Percentiles rank a stretch among this genome's conserved stretches.
Evolutionary conservation across 2,888 invertebrate species (phyloP).

Genomic region (Plebejus argus): DNA sequence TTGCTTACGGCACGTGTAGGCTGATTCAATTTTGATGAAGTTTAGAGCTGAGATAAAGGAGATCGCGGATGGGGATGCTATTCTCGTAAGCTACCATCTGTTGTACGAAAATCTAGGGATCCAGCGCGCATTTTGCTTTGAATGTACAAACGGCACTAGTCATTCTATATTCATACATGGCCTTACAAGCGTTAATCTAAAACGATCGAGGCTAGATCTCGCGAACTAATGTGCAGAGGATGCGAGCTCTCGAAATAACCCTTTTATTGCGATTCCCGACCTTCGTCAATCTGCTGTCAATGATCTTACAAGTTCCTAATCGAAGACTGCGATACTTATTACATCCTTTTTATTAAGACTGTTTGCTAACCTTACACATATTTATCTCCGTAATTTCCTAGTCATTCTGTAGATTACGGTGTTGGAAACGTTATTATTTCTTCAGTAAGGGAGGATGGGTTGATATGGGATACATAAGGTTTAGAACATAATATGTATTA

Average conservation of each 20-base stretch:
- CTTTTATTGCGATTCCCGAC: conserved; percentile 40
- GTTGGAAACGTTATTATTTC: not conserved
- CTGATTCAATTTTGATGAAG: too few relatives aligned
- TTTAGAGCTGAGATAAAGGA: too few relatives aligned
- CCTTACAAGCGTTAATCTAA: conserved; percentile 26
- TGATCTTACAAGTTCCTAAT: conserved; percentile 23
- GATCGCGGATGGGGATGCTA: too few relatives aligned
- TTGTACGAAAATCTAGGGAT: too few relatives aligned
- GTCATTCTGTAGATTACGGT: not conserved
- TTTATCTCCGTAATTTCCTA: not conserved
- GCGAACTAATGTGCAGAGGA: conserved; percentile 29
- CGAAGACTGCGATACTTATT: conserved; percentile 1
- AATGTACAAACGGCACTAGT: not conserved
- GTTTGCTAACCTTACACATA: conserved; percentile 8
- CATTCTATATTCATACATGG: not conserved
- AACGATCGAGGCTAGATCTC: conserved; percentile 28
- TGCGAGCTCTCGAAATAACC: conserved; percentile 40
- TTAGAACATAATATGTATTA: too few relatives aligned
- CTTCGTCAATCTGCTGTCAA: conserved; percentile 37
- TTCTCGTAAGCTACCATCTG: too few relatives aligned
- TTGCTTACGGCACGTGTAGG: too few relatives aligned
- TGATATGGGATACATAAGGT: too few relatives aligned
- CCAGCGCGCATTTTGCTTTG: too few relatives aligned
- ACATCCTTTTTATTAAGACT: not conserved
- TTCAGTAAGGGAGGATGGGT: too few relatives aligned